Evolutionary conservation across 2,113 vertebrate species (phyloP), one percentile per base, ranked within the genome.

Genomic region (Colius striatus): DNA sequence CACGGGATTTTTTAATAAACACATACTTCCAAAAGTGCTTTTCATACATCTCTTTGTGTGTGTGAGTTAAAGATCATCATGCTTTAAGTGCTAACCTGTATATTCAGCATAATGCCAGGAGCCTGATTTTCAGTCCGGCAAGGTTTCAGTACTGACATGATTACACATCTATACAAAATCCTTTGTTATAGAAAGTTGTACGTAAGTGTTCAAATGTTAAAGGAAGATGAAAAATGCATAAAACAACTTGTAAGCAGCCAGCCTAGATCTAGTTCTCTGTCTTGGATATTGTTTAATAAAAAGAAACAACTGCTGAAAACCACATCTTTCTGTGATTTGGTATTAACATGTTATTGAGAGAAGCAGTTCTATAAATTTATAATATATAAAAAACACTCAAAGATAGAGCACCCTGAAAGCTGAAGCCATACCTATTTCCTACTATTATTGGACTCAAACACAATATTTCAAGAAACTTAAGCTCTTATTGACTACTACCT

Each of bases 11-110:
- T 76, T n/a, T 12, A 79, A 93, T 36, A 70, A 73, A 57, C 29
- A 50, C 0, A 0, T 47, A 32, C 15, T 85, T 79, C 29, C 23
- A 50, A 53, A 6, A 73, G 45, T 30, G 9, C 23, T 63, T 60
- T 79, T 45, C 58, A 68, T 16, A 57, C 65, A 32, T 12, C 38
- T 63, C 50, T 65, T 48, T 58, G 30, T 58, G 72, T 5, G 16
- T 16, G 6, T 53, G 16, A 82, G 20, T 55, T 61, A 34, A 47
- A 68, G 30, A 58, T 19, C 38, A 68, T 25, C 5, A n/a, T 6
- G 7, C 18, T 9, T 53, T 3, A 72, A 55, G 26, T 36, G 67
- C 26, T 68, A 75, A 65, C 11, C 54, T 68, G 25, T 51, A 75
- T 12, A 45, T 6, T 9, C 41, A 79, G 57, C 32, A 53, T 18